Conservation (phyloP, 2,797 vertebrate species). For the Tangara arthus region DNA sequence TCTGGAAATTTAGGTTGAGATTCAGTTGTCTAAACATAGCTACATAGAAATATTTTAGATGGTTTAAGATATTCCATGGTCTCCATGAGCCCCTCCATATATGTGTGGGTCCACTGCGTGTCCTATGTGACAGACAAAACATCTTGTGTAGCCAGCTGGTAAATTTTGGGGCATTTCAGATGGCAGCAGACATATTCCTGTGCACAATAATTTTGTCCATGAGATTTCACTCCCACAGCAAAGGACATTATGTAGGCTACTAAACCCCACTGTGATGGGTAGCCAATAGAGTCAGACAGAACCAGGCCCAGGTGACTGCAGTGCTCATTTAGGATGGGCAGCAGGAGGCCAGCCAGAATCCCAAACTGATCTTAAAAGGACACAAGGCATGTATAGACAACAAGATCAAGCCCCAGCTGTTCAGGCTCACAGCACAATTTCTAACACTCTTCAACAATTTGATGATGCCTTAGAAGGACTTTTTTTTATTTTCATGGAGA, state of each 20-base stretch:
- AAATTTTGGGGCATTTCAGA: neutral
- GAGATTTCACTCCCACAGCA: neutral
- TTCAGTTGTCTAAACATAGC: neutral
- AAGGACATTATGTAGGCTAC: neutral
- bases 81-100: neutral
- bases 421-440: neutral
- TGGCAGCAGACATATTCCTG: neutral
- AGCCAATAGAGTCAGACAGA: neutral
- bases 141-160: neutral
- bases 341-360: neutral
- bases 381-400: neutral
- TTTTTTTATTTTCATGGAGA: neutral
- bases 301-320: neutral
- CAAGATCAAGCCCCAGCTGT: neutral
- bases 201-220: neutral
- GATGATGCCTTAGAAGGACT: neutral
- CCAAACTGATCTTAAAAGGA: neutral
- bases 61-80: neutral
- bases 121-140: neutral
- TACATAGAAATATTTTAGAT: neutral
- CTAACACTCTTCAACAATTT: neutral
- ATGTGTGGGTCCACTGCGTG: rapidly evolving
- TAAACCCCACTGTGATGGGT: neutral
- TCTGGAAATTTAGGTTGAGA: neutral
- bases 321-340: neutral